Base-by-base conservation (phyloP, 2,888 invertebrate species). In the Thumatha senex region DNA sequence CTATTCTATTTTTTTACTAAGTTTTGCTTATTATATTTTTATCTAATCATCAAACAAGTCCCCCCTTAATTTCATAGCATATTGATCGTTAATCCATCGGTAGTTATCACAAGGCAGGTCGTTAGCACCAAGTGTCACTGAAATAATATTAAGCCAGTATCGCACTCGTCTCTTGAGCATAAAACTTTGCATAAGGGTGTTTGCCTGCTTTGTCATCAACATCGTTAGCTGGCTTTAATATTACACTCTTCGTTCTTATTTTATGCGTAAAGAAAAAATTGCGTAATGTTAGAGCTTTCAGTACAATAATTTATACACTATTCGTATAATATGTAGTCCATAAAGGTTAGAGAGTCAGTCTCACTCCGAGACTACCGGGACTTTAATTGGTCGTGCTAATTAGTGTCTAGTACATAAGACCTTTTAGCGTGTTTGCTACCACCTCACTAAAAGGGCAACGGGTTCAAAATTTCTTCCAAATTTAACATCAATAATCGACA, bases 191-290 rank as follows among this genome's bases (percentile, higher is more conserved):
- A 60, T 55, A 51, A 63, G 57, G 53, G 61, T 56, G 54, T 54
- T 42, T 51, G 47, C 30, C 18, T 52, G 56, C 62, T 58, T 65
- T 65, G 55, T 65, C 62, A 57, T 52, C 51, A 13, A 49, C 51
- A 49, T 61, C 69, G 69, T 68, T 68, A 65, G 68, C 61, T 50
- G 54, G 51, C 56, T 54, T 59, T 63, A 63, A 67, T 64, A 63
- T 64, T 30, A 63, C 41, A 49, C 42, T 49, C 50, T 50, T 36
- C 46, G 51, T 50, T 50, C 30, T 39, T 42, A 43, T 35, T 50
- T 61, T 42, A 49, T 50, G 35, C 40, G 29, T 40, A 44, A 51
- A 49, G 46, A 24, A 53, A 63, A 54, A 24, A 24, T 46, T 46
- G 45, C 39, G 36, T 33, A 15, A 41, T 47, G 45, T 45, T 47